Evolutionary conservation across 2,113 vertebrate species (phyloP), one percentile per base, ranked within the genome.

Genomic region (Edolisoma coerulescens): DNA sequence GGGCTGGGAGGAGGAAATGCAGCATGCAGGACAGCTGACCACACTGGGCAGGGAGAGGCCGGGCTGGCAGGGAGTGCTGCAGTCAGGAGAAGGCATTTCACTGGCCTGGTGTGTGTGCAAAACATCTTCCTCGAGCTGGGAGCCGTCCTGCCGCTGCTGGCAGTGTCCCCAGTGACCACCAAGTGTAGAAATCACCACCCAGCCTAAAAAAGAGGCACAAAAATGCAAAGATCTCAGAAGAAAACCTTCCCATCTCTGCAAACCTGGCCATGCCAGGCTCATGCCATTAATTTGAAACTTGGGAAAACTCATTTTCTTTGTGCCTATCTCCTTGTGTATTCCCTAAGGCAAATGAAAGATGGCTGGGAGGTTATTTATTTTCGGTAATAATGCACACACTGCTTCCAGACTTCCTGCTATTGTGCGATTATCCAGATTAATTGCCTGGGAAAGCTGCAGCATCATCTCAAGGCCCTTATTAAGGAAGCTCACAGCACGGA

Each of bases 321-420:
- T 77, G 63, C 64, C 5, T 69, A 39, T 88, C 89, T 96, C 88
- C 68, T 60, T 57, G 75, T 95, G 93, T 85, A 92, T 87, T 92
- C 84, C 49, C 84, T 32, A 53, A 61, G 91, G 88, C 69, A 83
- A 89, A 92, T 65, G 95, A 94, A 94, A 95, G 94, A 94, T 90
- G 85, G 84, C 54, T 74, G 68, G 61, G 81, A 93, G 70, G 78
- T 97, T 93, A 88, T 95, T 97, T 96, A 84, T 96, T 90, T 89
- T 89, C 13, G 0, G 70, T 90, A 94, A 95, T 91, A 93, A 93
- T 63, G 69, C 47, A 84, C 86, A 92, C 84, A 33, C 67, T 79
- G 95, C 93, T 95, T 90, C 80, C 90, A 92, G 92, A 93, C 95
- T 93, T 93, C 96, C 90, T 97, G 92, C 87, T 83, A 87, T 92